Evolutionary conservation across 2,113 vertebrate genomes (phyloP).

Genomic region (Probosciger aterrimus): DNA sequence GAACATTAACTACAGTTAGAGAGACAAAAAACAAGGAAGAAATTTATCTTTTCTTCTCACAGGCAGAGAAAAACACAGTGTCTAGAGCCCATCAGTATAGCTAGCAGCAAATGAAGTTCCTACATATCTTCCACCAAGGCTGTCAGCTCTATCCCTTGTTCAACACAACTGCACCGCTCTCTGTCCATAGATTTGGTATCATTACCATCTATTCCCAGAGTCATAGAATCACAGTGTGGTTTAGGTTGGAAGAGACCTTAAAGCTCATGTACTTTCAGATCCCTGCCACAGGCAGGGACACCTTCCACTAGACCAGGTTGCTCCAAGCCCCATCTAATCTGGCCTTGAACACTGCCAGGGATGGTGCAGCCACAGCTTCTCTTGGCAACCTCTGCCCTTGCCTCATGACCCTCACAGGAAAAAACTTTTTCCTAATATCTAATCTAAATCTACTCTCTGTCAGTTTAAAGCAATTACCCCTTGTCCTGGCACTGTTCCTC

Average conservation of each 20-base stretch:
- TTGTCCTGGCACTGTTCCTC: no score
- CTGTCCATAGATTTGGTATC: background rate
- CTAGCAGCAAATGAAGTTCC: no score
- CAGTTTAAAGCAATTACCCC: no score
- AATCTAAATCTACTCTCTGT: no score
- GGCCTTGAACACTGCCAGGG: no score
- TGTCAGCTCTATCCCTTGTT: background rate
- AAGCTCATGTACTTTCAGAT: background rate
- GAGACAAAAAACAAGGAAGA: background rate
- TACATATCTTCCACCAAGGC: no score
- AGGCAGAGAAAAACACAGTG: background rate
- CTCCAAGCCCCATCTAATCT: no score
- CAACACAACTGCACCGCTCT: background rate
- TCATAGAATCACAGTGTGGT: background rate
- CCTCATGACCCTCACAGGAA: no score
- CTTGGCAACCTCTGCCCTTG: no score
- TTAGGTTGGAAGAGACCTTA: background rate
- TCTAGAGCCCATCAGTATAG: rapidly evolving
- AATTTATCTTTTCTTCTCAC: background rate
- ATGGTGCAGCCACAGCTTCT: no score
- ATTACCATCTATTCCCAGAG: background rate
- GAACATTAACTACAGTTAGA: no score
- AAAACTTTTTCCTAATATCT: no score
- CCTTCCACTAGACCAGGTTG: background rate
- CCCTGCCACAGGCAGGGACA: background rate